Evolutionary conservation across 2,113 vertebrate genomes (phyloP).

Genomic region (Emydura subglobosa): DNA sequence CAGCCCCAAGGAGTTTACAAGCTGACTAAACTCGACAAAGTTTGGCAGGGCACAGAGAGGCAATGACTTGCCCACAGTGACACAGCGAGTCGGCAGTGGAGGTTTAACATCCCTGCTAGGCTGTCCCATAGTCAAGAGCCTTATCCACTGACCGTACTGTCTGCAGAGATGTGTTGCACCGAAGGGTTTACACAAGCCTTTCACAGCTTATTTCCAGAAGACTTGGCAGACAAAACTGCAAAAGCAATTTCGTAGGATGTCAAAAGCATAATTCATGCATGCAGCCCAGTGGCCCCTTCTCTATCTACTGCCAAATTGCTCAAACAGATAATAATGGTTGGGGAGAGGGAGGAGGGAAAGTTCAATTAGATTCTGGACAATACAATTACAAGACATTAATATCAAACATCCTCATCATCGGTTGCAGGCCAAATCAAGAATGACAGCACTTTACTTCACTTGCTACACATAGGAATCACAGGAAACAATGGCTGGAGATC

Average conservation of each 20-base stretch:
- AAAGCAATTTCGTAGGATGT: rapidly evolving
- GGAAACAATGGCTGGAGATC: rapidly evolving
- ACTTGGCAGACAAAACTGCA: not conserved
- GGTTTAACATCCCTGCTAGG: not conserved
- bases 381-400: not conserved
- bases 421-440: not conserved
- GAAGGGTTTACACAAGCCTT: not conserved
- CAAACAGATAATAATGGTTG: rapidly evolving
- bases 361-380: not conserved
- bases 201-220: rapidly evolving
- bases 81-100: not conserved
- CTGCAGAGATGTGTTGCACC: not conserved
- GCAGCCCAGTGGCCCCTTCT: not conserved
- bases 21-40: not conserved
- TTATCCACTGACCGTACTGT: not conserved
- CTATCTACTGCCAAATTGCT: not conserved
- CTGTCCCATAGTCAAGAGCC: not conserved
- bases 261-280: not conserved
- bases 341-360: not conserved
- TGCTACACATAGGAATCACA: rapidly evolving
- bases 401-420: not conserved
- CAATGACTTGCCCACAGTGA: not conserved
- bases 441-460: rapidly evolving
- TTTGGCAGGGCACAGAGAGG: not conserved
- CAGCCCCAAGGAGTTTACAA: not conserved